Evolutionary conservation across 2,888 invertebrate genomes (phyloP).

Genomic region (Laspeyria flexula): DNA sequence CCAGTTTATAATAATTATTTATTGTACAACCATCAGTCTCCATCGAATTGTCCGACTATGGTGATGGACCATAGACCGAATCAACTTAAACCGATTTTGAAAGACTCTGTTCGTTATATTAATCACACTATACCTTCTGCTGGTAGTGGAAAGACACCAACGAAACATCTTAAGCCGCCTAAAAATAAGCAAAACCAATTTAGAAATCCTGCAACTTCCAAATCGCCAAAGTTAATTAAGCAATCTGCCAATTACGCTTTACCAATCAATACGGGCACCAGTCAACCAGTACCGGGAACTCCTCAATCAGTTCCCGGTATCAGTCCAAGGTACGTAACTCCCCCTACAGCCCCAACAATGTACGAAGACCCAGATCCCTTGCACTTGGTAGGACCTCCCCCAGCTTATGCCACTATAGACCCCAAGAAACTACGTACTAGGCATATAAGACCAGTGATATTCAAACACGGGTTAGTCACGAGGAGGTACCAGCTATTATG

Average conservation of each 20-base stretch:
- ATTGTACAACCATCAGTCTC: constrained; percentile 19
- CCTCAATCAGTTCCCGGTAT: neutral
- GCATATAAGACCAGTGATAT: constrained; percentile 53
- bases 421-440: constrained; percentile 54
- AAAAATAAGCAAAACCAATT: constrained; percentile 30
- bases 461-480: constrained; percentile 30
- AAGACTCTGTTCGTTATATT: constrained; percentile 9
- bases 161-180: constrained; percentile 39
- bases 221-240: constrained; percentile 13
- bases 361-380: constrained; percentile 24
- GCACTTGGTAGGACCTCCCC: constrained; percentile 29
- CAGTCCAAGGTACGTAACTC: constrained; percentile 22
- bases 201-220: constrained; percentile 20
- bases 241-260: constrained; percentile 28
- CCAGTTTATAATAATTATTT: constrained; percentile 31
- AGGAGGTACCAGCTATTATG: constrained; percentile 31
- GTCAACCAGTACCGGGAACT: neutral
- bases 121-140: constrained; percentile 28
- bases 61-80: constrained; percentile 13
- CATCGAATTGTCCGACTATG: constrained; percentile 38
- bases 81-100: neutral
- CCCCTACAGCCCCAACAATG: constrained; percentile 29
- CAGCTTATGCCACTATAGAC: constrained; percentile 60
- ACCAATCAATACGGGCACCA: constrained; percentile 12
- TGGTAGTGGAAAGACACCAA: constrained; percentile 18